phyloP scores from a whole-genome alignment of 2,113 vertebrate genomes.

The Crotalus tigris region DNA sequence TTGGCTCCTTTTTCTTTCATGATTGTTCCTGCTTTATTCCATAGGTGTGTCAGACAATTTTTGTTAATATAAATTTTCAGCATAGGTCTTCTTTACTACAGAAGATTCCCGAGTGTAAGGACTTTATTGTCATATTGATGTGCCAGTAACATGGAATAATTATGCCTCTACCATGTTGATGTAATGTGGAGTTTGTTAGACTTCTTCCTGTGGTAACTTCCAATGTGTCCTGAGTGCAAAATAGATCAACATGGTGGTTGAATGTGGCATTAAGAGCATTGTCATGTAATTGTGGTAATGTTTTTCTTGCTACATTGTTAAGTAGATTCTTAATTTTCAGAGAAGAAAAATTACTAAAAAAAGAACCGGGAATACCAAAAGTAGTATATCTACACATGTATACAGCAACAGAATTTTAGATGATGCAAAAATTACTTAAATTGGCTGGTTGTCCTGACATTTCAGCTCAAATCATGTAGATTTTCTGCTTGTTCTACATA shows the following conservation, averaged over 20 bases:
- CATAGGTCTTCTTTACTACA: conserved; percentile 7
- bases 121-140: not conserved
- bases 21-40: not conserved
- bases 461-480: not conserved
- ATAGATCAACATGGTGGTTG: not conserved
- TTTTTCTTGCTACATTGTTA: not conserved
- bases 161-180: not conserved
- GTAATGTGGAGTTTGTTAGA: not conserved
- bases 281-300: not conserved
- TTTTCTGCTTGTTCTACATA: not conserved
- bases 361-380: not conserved
- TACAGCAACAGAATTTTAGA: not conserved
- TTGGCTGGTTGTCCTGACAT: not conserved
- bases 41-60: not conserved
- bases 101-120: not conserved
- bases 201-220: not conserved
- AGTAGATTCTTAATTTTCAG: not conserved
- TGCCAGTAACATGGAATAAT: not conserved
- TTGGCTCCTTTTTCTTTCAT: not conserved
- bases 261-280: not conserved
- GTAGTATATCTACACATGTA: not conserved
- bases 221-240: not conserved
- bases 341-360: not conserved
- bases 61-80: conserved; percentile 30
- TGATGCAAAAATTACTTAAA: not conserved